Conservation (phyloP, 1,140 invertebrate genomes). For the Bombus sibiricus region DNA sequence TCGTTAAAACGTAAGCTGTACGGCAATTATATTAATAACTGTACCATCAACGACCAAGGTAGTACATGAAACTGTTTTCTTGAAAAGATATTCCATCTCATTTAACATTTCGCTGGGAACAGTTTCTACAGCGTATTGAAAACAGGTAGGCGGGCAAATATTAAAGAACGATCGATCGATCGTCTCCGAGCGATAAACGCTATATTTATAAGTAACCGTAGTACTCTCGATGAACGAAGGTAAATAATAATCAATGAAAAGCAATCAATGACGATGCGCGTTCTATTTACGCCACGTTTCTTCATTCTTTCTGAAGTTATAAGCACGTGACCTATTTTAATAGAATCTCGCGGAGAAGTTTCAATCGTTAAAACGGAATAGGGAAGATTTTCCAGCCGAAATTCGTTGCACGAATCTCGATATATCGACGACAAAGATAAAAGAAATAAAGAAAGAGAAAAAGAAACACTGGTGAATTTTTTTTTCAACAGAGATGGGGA, state of each 20-base stretch:
- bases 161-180: constrained; percentile 7
- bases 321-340: constrained; percentile 49
- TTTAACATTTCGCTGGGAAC: not conserved
- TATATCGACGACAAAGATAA: not conserved
- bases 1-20: not conserved
- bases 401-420: constrained; percentile 25
- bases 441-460: not conserved
- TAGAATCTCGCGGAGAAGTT: constrained; percentile 36
- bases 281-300: constrained; percentile 50
- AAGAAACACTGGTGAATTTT: not conserved
- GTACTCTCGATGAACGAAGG: constrained; percentile 3
- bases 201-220: constrained; percentile 9
- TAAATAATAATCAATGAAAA: constrained; percentile 57
- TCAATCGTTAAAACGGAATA: constrained; percentile 47
- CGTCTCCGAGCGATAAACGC: not conserved
- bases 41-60: not conserved
- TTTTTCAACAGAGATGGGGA: not conserved
- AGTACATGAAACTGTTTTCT: not conserved
- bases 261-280: constrained; percentile 32
- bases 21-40: not conserved
- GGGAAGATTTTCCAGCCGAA: constrained; percentile 20
- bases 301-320: constrained; percentile 53
- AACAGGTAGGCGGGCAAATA: not conserved
- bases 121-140: not conserved
- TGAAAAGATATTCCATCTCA: not conserved